Base-by-base conservation (phyloP, 2,797 vertebrate species). In the Sebastes reedi region DNA sequence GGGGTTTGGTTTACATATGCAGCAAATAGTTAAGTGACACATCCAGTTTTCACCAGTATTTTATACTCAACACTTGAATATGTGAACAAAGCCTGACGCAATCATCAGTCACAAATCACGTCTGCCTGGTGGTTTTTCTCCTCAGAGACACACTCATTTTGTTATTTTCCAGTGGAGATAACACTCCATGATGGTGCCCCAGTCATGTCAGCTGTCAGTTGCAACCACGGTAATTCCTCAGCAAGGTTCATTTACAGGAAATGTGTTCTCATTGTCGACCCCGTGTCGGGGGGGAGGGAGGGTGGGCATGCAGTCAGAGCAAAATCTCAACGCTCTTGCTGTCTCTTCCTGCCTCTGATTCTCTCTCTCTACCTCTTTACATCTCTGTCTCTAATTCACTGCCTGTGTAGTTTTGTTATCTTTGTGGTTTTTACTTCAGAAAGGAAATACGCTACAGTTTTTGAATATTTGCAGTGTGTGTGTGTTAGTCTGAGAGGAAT, bases 211-310 rank as follows among this genome's bases (percentile, higher is more conserved):
- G 42, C 18, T 32, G 50, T 71, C 25, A 29, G 24, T 32, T 65
- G 54, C 29, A 73, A 1, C 54, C 3, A 7, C 1, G 0, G 59
- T 30, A 8, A 59, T 54, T 64, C 13, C 20, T 62, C 56, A 22
- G 29, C 20, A 20, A 25, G 64, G 13, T 77, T 61, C 29, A 1
- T 72, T 88, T 87, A 89, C 79, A 72, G 89, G 89, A 93, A 93
- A 80, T 8, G 34, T 72, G 69, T 32, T 84, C 58, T 80, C 14
- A 30, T 77, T 75, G 58, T 67, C 16, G 24, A 70, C 77, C 66
- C n/a, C 0, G 2, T n/a, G 6, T 39, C 0, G 8, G n/a, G 34
- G 34, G 65, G 54, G 29, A 30, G 30, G 46, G 22, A 12, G 52
- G 60, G 76, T 42, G 69, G 66, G 72, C 74, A 5, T 66, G 52